Base-by-base conservation (phyloP, 2,113 vertebrate species). In the Neolamprologus brichardi region DNA sequence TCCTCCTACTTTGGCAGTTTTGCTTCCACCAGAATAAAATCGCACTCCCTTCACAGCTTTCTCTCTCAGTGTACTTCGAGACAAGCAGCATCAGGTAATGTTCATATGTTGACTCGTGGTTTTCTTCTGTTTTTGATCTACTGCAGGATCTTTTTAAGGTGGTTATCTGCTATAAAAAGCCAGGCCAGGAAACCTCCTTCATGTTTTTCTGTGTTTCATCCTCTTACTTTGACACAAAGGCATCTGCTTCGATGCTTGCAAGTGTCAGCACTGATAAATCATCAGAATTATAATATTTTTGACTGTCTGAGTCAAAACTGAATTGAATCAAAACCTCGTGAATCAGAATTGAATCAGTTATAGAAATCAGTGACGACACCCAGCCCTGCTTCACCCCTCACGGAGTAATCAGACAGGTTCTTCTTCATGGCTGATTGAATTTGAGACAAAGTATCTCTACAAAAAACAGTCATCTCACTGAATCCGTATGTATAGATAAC, bases 321-420 rank as follows among this genome's bases (percentile, higher is more conserved):
- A 67, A 37, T 67, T 0, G 4, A 67, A 20, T 37, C 18, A 7
- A 37, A 37, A 37, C 32, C 60, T 67, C 1, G 32, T 1, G 32
- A 67, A 37, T 62, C 58, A 62, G 30, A 62, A 34, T 62, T 62
- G 30, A 62, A 34, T 37, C 60, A 37, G 60, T 64, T 64, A 5
- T 64, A 37, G 60, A 37, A 64, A 64, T 64, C 32, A 0, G 32
- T 20, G 60, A 64, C 2, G 10, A 64, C 30, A 64, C 32, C 32
- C 18, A 13, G 18, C 32, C 32, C 32, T 64, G 0, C 60, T 64
- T 64, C 60, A 64, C 15, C 41, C 15, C 25, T 18, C 6, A 0
- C 5, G 0, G 23, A 30, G 4, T 6, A 15, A 39, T 28, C 70
- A 49, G 25, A 2, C 44, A 77, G 41, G 15, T 49, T 77, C 44